Evolutionary conservation across 2,113 vertebrate genomes (phyloP), one percentile per base, ranked within the genome.

Genomic region (Aldabrachelys gigantea): DNA sequence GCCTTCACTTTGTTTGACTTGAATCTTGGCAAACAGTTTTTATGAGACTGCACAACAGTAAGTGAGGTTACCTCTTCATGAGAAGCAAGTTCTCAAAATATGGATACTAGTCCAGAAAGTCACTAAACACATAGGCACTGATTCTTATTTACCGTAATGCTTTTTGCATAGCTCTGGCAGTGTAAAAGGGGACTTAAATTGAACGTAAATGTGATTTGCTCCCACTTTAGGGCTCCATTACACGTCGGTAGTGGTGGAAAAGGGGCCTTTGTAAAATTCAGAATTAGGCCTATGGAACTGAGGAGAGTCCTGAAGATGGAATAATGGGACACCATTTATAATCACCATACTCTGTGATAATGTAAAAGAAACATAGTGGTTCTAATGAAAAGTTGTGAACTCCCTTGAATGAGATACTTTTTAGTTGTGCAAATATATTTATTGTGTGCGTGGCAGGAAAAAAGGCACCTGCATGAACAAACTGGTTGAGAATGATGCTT

Each of bases 21-120:
- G 29, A 25, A 38, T 94, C 41, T 41, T 41, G 41, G 41, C 75
- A 47, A 47, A 78, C 25, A 29, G 75, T 78, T 47, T 78, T 78
- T 47, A 27, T 6, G 41, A 82, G 79, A 57, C 62, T 94, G 93
- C 57, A 25, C 62, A 84, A 69, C 25, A 53, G 8, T 41, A 80
- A 85, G 2, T 41, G 9, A 14, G 8, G 54, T 49, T 88, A 80
- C 79, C 81, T 93, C 84, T 62, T 49, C 29, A 59, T 80, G 85
- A 92, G 41, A 93, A 91, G 50, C n/a, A 81, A 49, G n/a, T 38
- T 84, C 76, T 95, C 4, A 10, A 27, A 65, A 89, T 38, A 9
- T 3, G 49, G 29, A 10, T 21, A 93, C 53, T 50, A 22, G 5
- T 86, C 31, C 62, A 80, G 38, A 22, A 69, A 93, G 79, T 49